phyloP scores from a whole-genome alignment of 2,113 vertebrate species.

The Burhinus bistriatus region DNA sequence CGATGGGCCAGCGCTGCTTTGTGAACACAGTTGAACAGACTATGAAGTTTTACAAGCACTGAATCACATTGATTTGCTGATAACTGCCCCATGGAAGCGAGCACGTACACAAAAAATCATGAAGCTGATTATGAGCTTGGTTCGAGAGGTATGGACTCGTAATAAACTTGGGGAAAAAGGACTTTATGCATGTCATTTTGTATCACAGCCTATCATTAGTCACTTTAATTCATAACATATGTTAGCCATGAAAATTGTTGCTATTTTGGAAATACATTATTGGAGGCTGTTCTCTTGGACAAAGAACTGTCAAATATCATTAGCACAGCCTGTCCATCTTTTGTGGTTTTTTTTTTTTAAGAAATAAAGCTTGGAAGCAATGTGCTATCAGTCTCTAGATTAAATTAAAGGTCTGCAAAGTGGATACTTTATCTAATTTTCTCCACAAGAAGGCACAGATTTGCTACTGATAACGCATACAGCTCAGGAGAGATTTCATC shows the following conservation, averaged over 20 bases:
- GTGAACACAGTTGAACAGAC: background rate
- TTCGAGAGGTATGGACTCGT: background rate
- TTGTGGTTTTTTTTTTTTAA: background rate
- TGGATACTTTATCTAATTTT: background rate
- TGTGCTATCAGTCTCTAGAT: background rate
- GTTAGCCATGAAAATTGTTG: background rate
- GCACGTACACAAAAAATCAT: background rate
- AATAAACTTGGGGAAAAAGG: background rate
- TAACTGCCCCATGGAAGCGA: background rate
- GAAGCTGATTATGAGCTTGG: background rate
- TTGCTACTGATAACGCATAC: background rate
- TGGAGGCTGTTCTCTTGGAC: background rate
- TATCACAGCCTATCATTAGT: background rate
- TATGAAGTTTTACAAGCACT: background rate
- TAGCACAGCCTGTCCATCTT: background rate
- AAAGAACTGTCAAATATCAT: background rate
- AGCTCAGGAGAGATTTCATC: background rate
- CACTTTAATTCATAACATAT: background rate
- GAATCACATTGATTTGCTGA: background rate
- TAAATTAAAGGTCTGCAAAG: background rate
- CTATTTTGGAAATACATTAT: background rate
- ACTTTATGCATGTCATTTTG: background rate
- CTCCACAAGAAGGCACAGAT: background rate
- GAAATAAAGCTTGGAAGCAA: background rate
- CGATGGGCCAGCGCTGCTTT: background rate